Evolutionary conservation across 2,888 invertebrate genomes (phyloP).

Genomic region (Cryptophagus acutangulus): DNA sequence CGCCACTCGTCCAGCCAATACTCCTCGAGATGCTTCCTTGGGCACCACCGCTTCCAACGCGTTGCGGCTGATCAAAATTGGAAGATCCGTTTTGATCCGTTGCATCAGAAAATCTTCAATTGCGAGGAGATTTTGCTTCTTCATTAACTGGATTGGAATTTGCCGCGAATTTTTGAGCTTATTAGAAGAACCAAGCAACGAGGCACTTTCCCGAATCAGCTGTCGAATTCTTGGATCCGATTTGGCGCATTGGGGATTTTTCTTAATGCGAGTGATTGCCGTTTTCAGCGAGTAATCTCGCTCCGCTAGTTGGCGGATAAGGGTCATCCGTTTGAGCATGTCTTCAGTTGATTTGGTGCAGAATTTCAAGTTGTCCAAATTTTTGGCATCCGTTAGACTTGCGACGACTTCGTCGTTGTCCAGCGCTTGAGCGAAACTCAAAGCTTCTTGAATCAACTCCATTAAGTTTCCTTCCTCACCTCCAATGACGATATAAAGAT

Average conservation of each 20-base stretch:
- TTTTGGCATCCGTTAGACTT: conserved; percentile 46
- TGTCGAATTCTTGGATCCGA: conserved; percentile 66
- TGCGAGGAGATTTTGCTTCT: conserved; percentile 66
- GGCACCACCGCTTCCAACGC: conserved; percentile 73
- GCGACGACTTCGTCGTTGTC: conserved; percentile 61
- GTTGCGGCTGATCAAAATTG: conserved; percentile 68
- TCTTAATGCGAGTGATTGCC: conserved; percentile 59
- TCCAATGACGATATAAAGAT: conserved; percentile 54
- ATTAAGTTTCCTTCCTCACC: conserved; percentile 40
- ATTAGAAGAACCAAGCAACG: conserved; percentile 45
- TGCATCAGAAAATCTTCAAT: conserved; percentile 69
- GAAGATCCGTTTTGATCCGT: conserved; percentile 54
- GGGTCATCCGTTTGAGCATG: conserved; percentile 63
- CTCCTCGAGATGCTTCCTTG: conserved; percentile 67
- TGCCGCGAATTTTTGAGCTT: conserved; percentile 63
- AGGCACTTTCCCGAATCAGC: conserved; percentile 68
- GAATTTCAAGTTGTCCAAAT: conserved; percentile 54
- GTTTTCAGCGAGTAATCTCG: conserved; percentile 58
- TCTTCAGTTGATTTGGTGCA: conserved; percentile 58
- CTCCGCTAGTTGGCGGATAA: conserved; percentile 68
- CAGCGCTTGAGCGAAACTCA: conserved; percentile 64
- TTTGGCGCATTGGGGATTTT: conserved; percentile 62
- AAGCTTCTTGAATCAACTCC: conserved; percentile 59
- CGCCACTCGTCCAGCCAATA: conserved; percentile 68
- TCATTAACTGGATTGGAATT: conserved; percentile 63